A percentile compares a stretch with the other conserved stretches of the same genome.
Evolutionary conservation across 2,113 vertebrate species (phyloP).

Genomic region (Mustela lutreola): DNA sequence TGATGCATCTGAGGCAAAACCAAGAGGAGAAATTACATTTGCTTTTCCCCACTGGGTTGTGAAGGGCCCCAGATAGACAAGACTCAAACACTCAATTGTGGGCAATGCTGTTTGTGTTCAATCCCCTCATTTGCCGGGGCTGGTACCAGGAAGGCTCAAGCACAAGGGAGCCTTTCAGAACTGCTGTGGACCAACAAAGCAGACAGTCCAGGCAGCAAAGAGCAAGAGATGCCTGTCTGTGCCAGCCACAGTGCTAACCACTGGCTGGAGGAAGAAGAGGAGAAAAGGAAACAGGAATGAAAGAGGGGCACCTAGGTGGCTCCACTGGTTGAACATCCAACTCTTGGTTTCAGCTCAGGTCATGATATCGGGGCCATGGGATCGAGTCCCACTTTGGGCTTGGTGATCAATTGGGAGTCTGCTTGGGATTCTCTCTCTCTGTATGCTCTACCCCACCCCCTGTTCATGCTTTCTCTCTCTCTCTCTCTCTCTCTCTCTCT

Average conservation of each 20-base stretch:
- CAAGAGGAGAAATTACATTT: constrained; percentile 75
- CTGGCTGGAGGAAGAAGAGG: background rate
- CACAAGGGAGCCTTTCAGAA: background rate
- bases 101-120: background rate
- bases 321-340: background rate
- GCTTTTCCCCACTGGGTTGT: constrained; percentile 58
- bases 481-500: background rate
- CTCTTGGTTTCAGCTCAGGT: background rate
- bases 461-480: background rate
- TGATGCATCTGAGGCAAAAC: constrained; percentile 75
- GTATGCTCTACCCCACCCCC: background rate
- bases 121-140: background rate
- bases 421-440: background rate
- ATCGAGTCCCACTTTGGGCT: background rate
- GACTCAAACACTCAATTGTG: background rate
- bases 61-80: constrained; percentile 44
- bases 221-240: accelerated
- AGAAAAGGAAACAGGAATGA: background rate
- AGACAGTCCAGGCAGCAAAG: background rate
- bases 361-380: background rate
- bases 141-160: background rate
- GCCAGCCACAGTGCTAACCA: background rate
- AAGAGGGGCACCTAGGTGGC: background rate
- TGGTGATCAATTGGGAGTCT: background rate
- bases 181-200: background rate